Evolutionary conservation across 2,888 invertebrate genomes (phyloP), one percentile per base, ranked within the genome.

Genomic region (Thereva unica): DNA sequence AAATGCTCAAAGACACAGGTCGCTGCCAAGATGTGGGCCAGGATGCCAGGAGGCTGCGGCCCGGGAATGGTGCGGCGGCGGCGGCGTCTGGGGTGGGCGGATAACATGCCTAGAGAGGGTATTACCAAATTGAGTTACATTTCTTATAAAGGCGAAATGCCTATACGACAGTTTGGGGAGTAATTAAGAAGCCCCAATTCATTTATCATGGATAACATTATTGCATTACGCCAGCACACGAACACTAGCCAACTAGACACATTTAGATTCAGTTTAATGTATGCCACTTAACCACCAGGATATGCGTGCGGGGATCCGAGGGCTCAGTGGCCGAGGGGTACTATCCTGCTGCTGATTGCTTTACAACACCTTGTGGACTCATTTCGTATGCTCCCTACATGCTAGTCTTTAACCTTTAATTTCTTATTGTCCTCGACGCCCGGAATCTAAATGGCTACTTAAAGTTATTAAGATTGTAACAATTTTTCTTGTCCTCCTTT

Each of bases 181-280:
- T 77, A 77, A 77, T 77, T 77, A 77, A 76, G 74, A 74, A 74
- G 73, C 74, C 76, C 74, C 75, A 76, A 76, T 76, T 76, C 76
- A 76, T 76, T 77, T 76, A 76, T 76, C 76, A 77, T 76, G 74
- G 70, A 73, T 71, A 71, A 71, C 72, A 72, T 73, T 73, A 73
- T 73, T 71, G 69, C 67, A 69, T 69, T 67, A 66, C 59, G 52
- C 40, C 63, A 57, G 50, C 57, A 61, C 61, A 61, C 57, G 61
- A 59, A 61, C 40, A 67, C 59, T 63, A 54, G 68, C 64, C 61
- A 64, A 50, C 54, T 52, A 37, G 50, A 57, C 63, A 40, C 50
- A 49, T 53, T 47, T 44, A 66, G 40, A 61, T 61, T 61, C 61
- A 61, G 61, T 69, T 66, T 69, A 67, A 69, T 69, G 69, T 67